Conservation (phyloP, 64 coral and sea anemone genomes). For the Dendrophyllia cribrosa region DNA sequence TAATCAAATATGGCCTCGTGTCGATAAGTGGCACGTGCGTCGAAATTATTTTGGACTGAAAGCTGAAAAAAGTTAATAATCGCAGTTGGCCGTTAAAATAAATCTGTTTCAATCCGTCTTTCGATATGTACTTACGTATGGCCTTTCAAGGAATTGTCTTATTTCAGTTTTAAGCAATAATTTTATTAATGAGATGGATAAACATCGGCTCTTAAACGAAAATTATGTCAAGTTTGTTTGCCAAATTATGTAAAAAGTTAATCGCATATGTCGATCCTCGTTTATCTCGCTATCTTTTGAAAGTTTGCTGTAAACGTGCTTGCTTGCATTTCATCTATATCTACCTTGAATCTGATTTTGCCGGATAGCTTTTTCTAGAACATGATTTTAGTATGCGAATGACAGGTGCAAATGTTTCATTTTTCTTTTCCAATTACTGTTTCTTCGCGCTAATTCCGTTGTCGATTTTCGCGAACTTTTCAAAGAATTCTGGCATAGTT, state of each 20-base stretch:
- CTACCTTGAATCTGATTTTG: too few species aligned
- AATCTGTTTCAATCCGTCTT: not conserved
- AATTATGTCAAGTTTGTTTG: conserved; percentile 6
- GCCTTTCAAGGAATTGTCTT: too few species aligned
- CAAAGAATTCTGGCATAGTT: not conserved
- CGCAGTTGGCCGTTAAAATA: not conserved
- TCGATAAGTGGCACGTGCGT: too few species aligned
- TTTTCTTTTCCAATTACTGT: not conserved
- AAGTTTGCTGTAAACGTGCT: not conserved
- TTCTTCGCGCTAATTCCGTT: not conserved
- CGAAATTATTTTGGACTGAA: too few species aligned
- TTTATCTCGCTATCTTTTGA: not conserved
- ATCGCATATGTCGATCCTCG: not conserved
- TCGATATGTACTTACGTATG: not conserved
- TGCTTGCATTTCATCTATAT: too few species aligned
- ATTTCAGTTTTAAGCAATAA: too few species aligned
- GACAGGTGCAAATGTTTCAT: not conserved
- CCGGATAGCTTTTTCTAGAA: too few species aligned
- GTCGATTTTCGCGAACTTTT: not conserved
- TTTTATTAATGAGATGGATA: too few species aligned
- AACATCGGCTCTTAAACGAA: not conserved
- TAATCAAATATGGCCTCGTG: too few species aligned
- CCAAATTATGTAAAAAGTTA: not conserved
- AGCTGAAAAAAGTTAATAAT: not conserved
- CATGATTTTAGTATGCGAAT: not conserved